phyloP scores from a whole-genome alignment of 2,888 invertebrate species.

The Ormyrus pomaceus region DNA sequence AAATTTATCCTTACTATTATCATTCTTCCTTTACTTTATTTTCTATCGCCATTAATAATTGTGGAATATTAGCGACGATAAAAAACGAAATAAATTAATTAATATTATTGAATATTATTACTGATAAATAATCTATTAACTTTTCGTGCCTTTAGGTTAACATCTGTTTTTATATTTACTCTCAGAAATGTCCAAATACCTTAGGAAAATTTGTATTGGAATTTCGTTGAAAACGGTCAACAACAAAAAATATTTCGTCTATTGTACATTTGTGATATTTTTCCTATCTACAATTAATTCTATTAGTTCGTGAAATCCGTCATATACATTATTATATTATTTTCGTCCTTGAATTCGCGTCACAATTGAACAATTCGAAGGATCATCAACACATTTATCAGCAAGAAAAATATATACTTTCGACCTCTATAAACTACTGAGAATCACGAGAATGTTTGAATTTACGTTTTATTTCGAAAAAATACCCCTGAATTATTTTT shows the following conservation, averaged over 20 bases:
- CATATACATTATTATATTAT: slow-evolving; percentile 22
- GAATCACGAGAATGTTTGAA: slow-evolving; percentile 51
- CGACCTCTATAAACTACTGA: slow-evolving; percentile 41
- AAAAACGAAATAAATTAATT: no score
- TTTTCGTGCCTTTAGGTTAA: slow-evolving; percentile 37
- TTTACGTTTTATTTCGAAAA: slow-evolving; percentile 39
- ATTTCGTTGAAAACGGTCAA: slow-evolving; percentile 44
- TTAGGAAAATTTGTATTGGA: slow-evolving; percentile 43
- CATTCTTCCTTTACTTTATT: slow-evolving; percentile 21
- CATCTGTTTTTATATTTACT: slow-evolving; percentile 38
- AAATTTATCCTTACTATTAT: slow-evolving; percentile 31
- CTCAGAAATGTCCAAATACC: slow-evolving; percentile 36
- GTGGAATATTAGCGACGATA: neutral
- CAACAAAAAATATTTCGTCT: slow-evolving; percentile 50
- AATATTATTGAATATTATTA: slow-evolving; percentile 2
- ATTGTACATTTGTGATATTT: slow-evolving; percentile 43
- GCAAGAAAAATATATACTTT: slow-evolving; percentile 50
- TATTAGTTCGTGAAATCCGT: slow-evolving; percentile 43
- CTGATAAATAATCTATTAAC: slow-evolving; percentile 40
- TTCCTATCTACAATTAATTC: slow-evolving; percentile 44
- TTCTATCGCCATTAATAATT: slow-evolving; percentile 14
- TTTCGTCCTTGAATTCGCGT: slow-evolving; percentile 29
- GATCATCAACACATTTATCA: slow-evolving; percentile 38
- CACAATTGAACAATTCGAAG: slow-evolving; percentile 41
- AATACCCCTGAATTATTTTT: slow-evolving; percentile 32